A percentile compares a stretch with the other conserved stretches of the same genome.
phyloP scores from a whole-genome alignment of 2,797 vertebrate species.

The Lepus townsendii region DNA sequence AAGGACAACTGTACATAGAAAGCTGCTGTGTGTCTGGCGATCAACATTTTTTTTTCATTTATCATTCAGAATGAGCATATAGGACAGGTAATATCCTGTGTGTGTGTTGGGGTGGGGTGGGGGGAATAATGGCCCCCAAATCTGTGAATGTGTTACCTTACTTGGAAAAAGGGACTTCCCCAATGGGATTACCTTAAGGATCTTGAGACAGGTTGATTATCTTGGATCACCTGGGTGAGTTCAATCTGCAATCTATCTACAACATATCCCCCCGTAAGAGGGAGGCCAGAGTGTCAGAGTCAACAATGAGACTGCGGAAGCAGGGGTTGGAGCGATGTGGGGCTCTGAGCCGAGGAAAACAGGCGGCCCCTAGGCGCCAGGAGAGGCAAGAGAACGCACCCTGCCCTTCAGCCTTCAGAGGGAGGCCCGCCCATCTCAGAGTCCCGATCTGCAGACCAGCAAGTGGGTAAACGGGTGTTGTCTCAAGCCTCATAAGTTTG shows the following conservation, averaged over 20 bases:
- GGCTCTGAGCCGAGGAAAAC: fast-evolving
- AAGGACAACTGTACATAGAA: background rate
- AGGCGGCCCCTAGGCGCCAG: too few relatives aligned
- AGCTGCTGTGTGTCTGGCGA: background rate
- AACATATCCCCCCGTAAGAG: background rate
- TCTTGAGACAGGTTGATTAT: too few relatives aligned
- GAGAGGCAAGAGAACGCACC: background rate
- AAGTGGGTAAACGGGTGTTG: background rate
- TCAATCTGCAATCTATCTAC: background rate
- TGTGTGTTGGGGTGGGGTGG: background rate
- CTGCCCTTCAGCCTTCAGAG: background rate
- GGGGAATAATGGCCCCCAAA: background rate
- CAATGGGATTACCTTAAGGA: background rate
- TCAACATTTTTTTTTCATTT: background rate
- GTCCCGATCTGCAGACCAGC: background rate
- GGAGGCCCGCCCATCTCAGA: background rate
- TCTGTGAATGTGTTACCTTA: background rate
- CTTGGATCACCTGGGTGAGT: too few relatives aligned
- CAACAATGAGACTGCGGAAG: fast-evolving
- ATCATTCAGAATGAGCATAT: background rate
- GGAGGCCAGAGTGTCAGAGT: background rate
- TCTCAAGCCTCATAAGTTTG: background rate
- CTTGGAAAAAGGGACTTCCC: too few relatives aligned
- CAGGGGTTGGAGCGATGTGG: background rate
- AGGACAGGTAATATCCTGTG: background rate